Conservation (phyloP, 1,140 invertebrate species). For the Leptonema lineaticorne region DNA sequence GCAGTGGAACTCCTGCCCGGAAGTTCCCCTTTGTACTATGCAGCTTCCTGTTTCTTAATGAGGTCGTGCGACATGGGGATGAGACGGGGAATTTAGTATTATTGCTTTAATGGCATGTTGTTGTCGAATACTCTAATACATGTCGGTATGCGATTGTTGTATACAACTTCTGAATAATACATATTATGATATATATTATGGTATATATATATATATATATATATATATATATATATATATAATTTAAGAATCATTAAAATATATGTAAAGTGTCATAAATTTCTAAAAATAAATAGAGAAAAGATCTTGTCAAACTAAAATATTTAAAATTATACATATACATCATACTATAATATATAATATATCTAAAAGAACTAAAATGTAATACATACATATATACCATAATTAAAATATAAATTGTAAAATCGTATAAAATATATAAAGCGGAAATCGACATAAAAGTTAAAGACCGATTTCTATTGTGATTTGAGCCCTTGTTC, state of each 20-base stretch:
- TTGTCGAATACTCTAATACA: conserved; percentile 19
- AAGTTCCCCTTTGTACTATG: too few relatives aligned
- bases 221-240: background rate
- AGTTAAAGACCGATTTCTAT: conserved; percentile 6
- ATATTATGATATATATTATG: background rate
- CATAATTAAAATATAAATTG: too few relatives aligned
- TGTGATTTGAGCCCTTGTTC: conserved; percentile 17
- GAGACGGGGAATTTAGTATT: conserved; percentile 34
- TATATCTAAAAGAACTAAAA: too few relatives aligned
- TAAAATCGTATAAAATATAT: too few relatives aligned
- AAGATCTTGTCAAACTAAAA: too few relatives aligned
- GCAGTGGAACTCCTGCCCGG: background rate
- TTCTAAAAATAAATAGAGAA: too few relatives aligned
- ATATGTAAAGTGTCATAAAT: too few relatives aligned
- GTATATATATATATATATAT: background rate
- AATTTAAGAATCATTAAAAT: too few relatives aligned
- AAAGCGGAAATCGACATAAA: background rate
- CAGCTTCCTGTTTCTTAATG: conserved; percentile 35
- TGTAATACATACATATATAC: too few relatives aligned
- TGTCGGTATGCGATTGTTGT: conserved; percentile 18
- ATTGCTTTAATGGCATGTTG: conserved; percentile 36
- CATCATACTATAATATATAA: too few relatives aligned
- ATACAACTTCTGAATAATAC: background rate
- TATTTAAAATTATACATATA: too few relatives aligned
- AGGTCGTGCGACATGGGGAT: conserved; percentile 25